Evolutionary conservation across 2,888 invertebrate species (phyloP).

Genomic region (Baronia brevicornis): DNA sequence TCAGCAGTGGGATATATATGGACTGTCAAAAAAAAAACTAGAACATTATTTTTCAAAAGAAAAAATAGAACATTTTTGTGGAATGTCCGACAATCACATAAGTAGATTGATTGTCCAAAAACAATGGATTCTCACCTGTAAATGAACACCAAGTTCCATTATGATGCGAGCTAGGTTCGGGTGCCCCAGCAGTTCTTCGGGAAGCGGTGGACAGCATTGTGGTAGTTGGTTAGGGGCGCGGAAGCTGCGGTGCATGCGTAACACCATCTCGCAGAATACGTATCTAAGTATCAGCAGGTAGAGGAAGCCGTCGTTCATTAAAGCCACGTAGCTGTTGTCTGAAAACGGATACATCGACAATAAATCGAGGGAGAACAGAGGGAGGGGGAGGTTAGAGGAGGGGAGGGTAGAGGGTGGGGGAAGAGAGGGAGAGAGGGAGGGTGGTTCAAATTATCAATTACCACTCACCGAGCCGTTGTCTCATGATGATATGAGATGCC

Average conservation of each 20-base stretch:
- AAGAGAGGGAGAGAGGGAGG: too few relatives aligned
- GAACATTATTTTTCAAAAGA: too few relatives aligned
- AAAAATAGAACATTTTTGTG: too few relatives aligned
- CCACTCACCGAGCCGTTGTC: conserved; percentile 75
- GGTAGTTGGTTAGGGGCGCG: conserved; percentile 91
- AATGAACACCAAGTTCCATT: conserved; percentile 86
- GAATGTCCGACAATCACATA: too few relatives aligned
- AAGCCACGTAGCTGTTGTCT: conserved; percentile 85
- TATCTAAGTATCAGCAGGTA: conserved; percentile 91
- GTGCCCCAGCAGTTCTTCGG: conserved; percentile 91
- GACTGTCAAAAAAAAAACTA: too few relatives aligned
- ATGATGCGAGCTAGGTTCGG: conserved; percentile 86
- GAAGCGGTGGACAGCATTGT: conserved; percentile 88
- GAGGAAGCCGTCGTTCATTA: conserved; percentile 96
- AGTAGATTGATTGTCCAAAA: too few relatives aligned
- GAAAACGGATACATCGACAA: conserved; percentile 24
- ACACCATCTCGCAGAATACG: conserved; percentile 94
- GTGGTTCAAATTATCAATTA: neutral
- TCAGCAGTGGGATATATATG: too few relatives aligned
- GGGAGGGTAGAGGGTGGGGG: too few relatives aligned
- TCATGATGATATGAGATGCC: conserved; percentile 87
- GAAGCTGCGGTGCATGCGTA: conserved; percentile 90
- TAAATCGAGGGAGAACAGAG: neutral
- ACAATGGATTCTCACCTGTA: conserved; percentile 81
- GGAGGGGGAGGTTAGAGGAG: too few relatives aligned